Base-by-base conservation (phyloP, 2,888 invertebrate species). In the Phyto melanocephala region DNA sequence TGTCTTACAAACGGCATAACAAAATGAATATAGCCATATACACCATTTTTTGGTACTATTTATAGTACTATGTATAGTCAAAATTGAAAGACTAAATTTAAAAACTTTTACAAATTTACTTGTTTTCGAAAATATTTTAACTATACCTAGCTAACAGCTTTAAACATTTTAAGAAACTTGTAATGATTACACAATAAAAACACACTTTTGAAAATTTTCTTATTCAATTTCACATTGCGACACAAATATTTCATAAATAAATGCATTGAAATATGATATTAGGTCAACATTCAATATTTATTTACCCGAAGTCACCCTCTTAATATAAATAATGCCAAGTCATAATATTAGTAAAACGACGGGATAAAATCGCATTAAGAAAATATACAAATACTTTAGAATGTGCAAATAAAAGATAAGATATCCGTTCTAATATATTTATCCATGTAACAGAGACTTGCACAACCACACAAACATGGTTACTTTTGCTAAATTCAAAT, bases 321-420 rank as follows among this genome's bases (percentile, higher is more conserved):
- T 22, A 35, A 50, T 54, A 42, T 10, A 67, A 68, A 28, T 5
- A 67, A 54, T 71, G 70, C 33, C 35, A 70, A 47, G 50, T 60
- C 58, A 68, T 81, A 72, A 37, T 50, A 28, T 35, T 20, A 40
- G 8, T 28, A 42, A 20, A 58, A 47, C 65, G 45, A 52, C n/a
- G 11, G 45, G 17, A 58, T 33, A 20, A 67, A 67, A 60, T 70
- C 47, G 56, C 72, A 71, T 80, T 74, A 84, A 84, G 83, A 80
- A 81, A 83, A 80, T 84, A 76, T 80, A 85, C 80, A 85, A 85
- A 83, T 85, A 86, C 87, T 78, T 87, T 85, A 85, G 87, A 86
- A 87, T 71, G 87, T 85, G 87, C 85, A 88, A 88, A 89, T 88
- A 88, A 86, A 82, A 87, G 88, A 89, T 88, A 89, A 89, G 89